A percentile compares a stretch with the other conserved stretches of the same genome.
Conservation (phyloP, 2,797 vertebrate species). For the Leuciscus waleckii region DNA sequence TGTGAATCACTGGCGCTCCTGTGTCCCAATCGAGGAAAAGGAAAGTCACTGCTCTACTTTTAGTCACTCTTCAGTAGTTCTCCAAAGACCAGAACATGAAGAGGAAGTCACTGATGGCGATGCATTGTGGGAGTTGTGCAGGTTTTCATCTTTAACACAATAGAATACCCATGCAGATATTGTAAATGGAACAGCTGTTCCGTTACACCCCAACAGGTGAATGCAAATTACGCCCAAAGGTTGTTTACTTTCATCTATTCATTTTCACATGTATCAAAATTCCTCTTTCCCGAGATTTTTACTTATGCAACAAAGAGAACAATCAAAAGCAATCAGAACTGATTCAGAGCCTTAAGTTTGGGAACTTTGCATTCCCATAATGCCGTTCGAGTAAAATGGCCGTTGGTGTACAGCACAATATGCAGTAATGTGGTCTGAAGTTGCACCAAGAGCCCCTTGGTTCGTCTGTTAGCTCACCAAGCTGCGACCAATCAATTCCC, state of each 20-base stretch:
- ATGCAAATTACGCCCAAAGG: constrained; percentile 56
- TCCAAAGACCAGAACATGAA: constrained; percentile 50
- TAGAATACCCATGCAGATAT: constrained; percentile 67
- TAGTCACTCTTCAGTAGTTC: constrained; percentile 18
- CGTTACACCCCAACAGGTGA: constrained; percentile 50
- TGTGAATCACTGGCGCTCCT: background rate
- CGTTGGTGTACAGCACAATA: background rate
- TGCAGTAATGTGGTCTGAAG: constrained; percentile 30
- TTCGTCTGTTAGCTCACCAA: constrained; percentile 44
- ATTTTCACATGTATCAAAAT: constrained; percentile 52
- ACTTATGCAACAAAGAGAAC: constrained; percentile 63
- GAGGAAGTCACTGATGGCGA: constrained; percentile 51
- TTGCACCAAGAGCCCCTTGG: constrained; percentile 36
- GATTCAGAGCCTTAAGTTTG: constrained; percentile 7
- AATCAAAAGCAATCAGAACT: constrained; percentile 67
- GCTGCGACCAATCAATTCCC: constrained; percentile 54
- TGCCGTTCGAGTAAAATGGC: background rate
- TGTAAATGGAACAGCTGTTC: constrained; percentile 76
- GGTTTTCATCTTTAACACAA: constrained; percentile 71
- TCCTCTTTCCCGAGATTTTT: constrained; percentile 60
- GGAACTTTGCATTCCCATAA: background rate
- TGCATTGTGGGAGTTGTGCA: constrained; percentile 51
- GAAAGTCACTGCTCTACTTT: constrained; percentile 31
- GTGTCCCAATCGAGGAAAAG: background rate
- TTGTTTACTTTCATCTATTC: constrained; percentile 67